phyloP scores from a whole-genome alignment of 2,888 invertebrate species.

The Helicoverpa assulta region DNA sequence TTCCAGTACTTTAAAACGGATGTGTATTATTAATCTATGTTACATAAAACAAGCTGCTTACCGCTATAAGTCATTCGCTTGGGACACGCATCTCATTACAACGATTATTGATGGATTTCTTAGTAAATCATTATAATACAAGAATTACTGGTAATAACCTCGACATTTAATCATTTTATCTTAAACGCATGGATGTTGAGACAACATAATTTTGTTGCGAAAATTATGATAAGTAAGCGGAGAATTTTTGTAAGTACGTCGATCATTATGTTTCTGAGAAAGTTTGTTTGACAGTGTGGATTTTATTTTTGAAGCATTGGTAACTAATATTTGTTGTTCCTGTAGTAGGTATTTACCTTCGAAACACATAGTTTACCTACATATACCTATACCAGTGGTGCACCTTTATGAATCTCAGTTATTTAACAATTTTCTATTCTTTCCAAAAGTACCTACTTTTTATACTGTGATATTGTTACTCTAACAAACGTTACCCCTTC shows the following conservation, averaged over 20 bases:
- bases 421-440: too few relatives aligned
- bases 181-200: conserved; percentile 34
- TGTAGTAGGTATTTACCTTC: too few relatives aligned
- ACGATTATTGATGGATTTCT: conserved; percentile 50
- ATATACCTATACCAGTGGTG: too few relatives aligned
- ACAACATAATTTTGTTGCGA: conserved; percentile 26
- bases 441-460: too few relatives aligned
- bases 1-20: conserved; percentile 28
- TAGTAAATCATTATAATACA: conserved; percentile 55
- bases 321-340: too few relatives aligned
- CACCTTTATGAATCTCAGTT: too few relatives aligned
- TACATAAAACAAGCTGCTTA: conserved; percentile 27
- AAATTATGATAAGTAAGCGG: not conserved
- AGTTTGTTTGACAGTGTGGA: not conserved
- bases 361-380: too few relatives aligned
- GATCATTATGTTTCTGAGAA: not conserved
- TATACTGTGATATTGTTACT: too few relatives aligned
- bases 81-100: conserved; percentile 36
- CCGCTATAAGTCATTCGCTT: conserved; percentile 31
- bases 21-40: conserved; percentile 28
- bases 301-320: not conserved
- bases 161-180: conserved; percentile 35
- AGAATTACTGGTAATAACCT: conserved; percentile 43
- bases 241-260: not conserved
- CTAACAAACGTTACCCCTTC: too few relatives aligned